Conservation (phyloP, 2,113 vertebrate species). For the Lampris incognitus region DNA sequence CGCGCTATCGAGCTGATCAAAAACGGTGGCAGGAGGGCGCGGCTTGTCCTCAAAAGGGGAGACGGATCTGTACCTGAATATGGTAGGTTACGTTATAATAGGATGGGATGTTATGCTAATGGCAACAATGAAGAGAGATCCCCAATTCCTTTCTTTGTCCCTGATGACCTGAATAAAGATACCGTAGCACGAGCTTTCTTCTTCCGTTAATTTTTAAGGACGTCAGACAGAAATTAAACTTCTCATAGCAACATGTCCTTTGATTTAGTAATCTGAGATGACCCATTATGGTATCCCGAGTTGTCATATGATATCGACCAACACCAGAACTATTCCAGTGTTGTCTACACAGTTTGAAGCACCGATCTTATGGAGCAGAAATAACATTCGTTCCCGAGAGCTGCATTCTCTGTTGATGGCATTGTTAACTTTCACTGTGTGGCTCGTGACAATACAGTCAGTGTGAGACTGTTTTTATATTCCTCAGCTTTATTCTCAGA, state of each 20-base stretch:
- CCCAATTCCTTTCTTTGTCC: background rate
- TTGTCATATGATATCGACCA: conserved; percentile 14
- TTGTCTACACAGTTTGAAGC: conserved; percentile 6
- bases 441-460: background rate
- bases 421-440: conserved; percentile 16
- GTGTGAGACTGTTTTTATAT: conserved; percentile 13
- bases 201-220: background rate
- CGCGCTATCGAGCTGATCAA: conserved; percentile 99
- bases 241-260: conserved; percentile 1
- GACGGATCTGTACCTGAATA: conserved; percentile 99
- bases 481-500: conserved; percentile 19
- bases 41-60: conserved; percentile 96
- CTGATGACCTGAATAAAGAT: background rate
- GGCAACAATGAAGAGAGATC: background rate
- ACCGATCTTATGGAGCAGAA: conserved; percentile 24
- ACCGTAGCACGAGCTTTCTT: background rate
- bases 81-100: conserved; percentile 91
- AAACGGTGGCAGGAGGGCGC: conserved; percentile 94
- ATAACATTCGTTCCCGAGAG: conserved; percentile 17
- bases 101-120: conserved; percentile 70
- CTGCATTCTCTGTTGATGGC: conserved; percentile 23
- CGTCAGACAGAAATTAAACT: background rate
- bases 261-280: background rate
- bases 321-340: conserved; percentile 7
- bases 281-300: background rate